phyloP scores from a whole-genome alignment of 2,888 invertebrate species.

The Nipponacmea schrenckii region DNA sequence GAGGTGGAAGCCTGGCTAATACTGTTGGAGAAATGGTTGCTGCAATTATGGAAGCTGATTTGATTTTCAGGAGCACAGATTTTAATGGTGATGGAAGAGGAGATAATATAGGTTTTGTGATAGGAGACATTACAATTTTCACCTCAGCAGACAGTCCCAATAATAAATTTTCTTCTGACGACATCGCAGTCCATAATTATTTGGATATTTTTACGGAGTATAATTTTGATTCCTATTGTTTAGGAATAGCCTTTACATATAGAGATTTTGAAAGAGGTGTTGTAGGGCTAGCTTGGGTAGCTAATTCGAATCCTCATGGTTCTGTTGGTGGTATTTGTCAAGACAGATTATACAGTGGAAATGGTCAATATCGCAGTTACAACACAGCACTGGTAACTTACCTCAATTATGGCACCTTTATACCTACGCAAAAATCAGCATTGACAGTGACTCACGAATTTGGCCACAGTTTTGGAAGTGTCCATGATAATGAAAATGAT shows the following conservation, averaged over 20 bases:
- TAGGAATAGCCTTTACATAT: slow-evolving; percentile 50
- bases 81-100: slow-evolving; percentile 58
- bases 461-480: slow-evolving; percentile 60
- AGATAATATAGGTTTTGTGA: slow-evolving; percentile 59
- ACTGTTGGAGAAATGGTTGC: slow-evolving; percentile 51
- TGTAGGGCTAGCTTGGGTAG: slow-evolving; percentile 56
- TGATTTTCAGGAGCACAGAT: slow-evolving; percentile 58
- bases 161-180: slow-evolving; percentile 34
- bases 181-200: slow-evolving; percentile 36
- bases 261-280: slow-evolving; percentile 47
- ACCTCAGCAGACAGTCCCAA: slow-evolving; percentile 17
- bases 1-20: slow-evolving; percentile 30
- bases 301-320: slow-evolving; percentile 39
- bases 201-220: slow-evolving; percentile 47
- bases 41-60: slow-evolving; percentile 51
- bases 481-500: slow-evolving; percentile 42
- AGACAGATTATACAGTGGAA: slow-evolving; percentile 19
- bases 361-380: slow-evolving; percentile 35
- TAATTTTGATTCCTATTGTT: slow-evolving; percentile 45
- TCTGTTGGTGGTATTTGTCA: slow-evolving; percentile 57
- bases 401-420: slow-evolving; percentile 35
- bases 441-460: slow-evolving; percentile 55
- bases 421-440: slow-evolving; percentile 29
- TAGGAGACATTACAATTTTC: slow-evolving; percentile 47
- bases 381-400: slow-evolving; percentile 52